A percentile compares a stretch with the other conserved stretches of the same genome.
Conservation (phyloP, 2,888 invertebrate species). For the Neuroscelio doddi region DNA sequence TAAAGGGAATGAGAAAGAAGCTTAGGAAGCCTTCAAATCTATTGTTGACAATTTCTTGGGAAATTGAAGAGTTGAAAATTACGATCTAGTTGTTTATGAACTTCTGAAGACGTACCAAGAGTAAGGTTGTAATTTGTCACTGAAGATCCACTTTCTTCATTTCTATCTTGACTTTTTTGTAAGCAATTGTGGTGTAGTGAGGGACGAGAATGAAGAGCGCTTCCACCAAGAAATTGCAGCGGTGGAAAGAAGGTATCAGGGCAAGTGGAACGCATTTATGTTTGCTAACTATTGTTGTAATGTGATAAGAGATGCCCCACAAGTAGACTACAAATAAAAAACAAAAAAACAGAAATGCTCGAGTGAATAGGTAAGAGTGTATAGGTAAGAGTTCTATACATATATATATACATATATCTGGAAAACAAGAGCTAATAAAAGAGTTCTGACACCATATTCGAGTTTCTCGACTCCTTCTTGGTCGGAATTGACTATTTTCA, state of each 20-base stretch:
- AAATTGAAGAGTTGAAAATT: conserved; percentile 42
- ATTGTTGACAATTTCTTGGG: conserved; percentile 41
- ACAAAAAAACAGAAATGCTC: too few species aligned
- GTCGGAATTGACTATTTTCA: too few species aligned
- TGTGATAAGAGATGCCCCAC: too few species aligned
- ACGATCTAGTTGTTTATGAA: conserved; percentile 40
- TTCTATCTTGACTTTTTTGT: too few species aligned
- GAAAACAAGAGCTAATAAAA: too few species aligned
- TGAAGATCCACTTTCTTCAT: conserved; percentile 63
- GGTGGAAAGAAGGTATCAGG: conserved; percentile 62
- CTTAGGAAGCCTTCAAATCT: conserved; percentile 36
- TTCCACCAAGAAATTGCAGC: conserved; percentile 61
- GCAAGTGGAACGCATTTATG: conserved; percentile 13
- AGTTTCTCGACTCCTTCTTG: too few species aligned
- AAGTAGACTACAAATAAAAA: too few species aligned
- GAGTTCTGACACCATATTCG: too few species aligned
- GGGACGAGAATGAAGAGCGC: conserved; percentile 62
- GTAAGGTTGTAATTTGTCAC: conserved; percentile 50
- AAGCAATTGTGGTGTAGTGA: conserved; percentile 57
- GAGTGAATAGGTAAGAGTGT: too few species aligned
- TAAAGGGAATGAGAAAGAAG: conserved; percentile 32
- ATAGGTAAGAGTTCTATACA: too few species aligned
- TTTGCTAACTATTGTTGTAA: conserved; percentile 2
- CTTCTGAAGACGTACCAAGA: conserved; percentile 45
- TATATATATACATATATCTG: too few species aligned